Base-by-base conservation (phyloP, 2,888 invertebrate species). In the Hypsopygia costalis region DNA sequence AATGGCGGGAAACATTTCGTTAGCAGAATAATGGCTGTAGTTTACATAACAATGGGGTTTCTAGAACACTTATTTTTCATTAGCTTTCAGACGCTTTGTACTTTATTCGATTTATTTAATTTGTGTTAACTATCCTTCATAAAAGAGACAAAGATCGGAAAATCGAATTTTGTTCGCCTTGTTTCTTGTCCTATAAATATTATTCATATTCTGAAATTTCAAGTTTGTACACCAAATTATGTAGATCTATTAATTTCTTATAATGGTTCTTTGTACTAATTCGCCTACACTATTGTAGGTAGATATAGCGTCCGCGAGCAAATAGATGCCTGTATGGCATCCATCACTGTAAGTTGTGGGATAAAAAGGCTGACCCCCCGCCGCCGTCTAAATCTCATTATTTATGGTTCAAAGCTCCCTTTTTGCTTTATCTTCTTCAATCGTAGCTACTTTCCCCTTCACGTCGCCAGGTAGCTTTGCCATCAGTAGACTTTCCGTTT, bases 321-420 rank as follows among this genome's bases (percentile, higher is more conserved):
- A 56, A 51, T 48, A 52, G 48, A 44, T 60, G 55, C 58, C 58
- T 58, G 50, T 52, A 49, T 56, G 48, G 58, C 52, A 62, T 62
- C 67, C 56, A 55, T 55, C 57, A 54, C 63, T 56, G 58, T 65
- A 69, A 67, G 62, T 65, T 62, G 51, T 47, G 51, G 60, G 60
- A 64, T 69, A 73, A 69, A 72, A 70, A 72, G 65, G 58, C 64
- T 72, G 71, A 65, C 69, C 71, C 65, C 51, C 56, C 46, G 56
- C 56, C 46, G 56, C 58, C 58, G 55, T 53, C 59, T 49, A 65
- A 69, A 67, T 66, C 72, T 68, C 75, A 74, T 78, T 79, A 81
- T 73, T 76, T 73, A 80, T 73, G 69, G 69, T 69, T 69, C 68
- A 69, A 63, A 67, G 66, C 68, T 54, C 63, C 61, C 64, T 57